These are phyloP conservation scores for Drosophila kanapiae DNA, from an alignment of 1,140 invertebrate genomes.

Conservation along the genomic window DNA sequence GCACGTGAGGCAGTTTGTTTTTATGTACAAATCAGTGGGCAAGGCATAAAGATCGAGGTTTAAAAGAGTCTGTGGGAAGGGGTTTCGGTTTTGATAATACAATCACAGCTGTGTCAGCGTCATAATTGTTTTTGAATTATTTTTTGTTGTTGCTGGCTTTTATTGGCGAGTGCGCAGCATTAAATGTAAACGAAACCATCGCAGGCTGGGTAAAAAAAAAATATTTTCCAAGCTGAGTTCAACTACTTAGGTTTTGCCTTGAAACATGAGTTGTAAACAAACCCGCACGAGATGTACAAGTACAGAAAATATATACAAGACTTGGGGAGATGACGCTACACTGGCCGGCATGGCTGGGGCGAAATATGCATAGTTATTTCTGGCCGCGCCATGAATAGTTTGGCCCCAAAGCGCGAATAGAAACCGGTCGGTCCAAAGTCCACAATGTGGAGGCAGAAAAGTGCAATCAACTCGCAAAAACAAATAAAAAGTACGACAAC, in stretches of 20 bases:
- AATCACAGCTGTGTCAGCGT: conserved; percentile 37
- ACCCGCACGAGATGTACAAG: conserved; percentile 7
- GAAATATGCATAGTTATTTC: conserved; percentile 23
- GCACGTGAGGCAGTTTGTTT: conserved; percentile 39
- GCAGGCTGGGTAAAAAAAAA: conserved; percentile 3
- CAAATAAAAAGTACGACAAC: conserved; percentile 55
- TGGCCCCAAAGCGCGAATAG: conserved; percentile 42
- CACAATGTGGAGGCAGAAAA: conserved; percentile 58
- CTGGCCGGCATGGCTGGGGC: conserved; percentile 1
- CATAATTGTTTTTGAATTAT: conserved; percentile 3
- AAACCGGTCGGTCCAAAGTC: conserved; percentile 63
- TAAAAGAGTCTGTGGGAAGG: background rate
- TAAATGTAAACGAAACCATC: conserved; percentile 44
- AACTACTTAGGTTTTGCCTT: conserved; percentile 65
- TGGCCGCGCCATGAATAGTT: conserved; percentile 62
- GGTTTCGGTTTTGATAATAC: conserved; percentile 31
- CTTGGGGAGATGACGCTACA: conserved; percentile 26
- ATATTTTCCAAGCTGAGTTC: conserved; percentile 45
- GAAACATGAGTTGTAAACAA: conserved; percentile 35
- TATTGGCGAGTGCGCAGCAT: conserved; percentile 25
- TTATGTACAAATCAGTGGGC: conserved; percentile 6
- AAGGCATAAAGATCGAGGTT: background rate
- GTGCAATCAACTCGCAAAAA: conserved; percentile 72
- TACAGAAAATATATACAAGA: conserved; percentile 2
- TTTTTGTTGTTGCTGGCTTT: background rate